A percentile compares a stretch with the other conserved stretches of the same genome.
Conservation (phyloP, 2,888 invertebrate genomes). For the Tachina grossa region DNA sequence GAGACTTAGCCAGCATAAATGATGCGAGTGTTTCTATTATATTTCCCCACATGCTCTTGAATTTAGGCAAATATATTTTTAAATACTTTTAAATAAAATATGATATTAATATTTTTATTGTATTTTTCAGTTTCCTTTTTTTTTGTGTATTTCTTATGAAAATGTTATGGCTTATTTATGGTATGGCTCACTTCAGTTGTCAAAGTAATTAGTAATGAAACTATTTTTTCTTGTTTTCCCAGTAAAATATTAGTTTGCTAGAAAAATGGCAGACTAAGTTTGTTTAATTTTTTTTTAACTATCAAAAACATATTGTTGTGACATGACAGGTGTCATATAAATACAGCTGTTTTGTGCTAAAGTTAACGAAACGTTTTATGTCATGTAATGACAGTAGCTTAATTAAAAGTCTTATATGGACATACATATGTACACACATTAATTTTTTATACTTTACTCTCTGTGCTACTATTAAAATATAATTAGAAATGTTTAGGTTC, state of each 20-base stretch:
- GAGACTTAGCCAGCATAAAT: background rate
- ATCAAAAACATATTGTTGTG: slow-evolving; percentile 14
- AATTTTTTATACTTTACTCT: too few species aligned
- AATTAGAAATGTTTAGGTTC: background rate
- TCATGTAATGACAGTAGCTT: slow-evolving; percentile 4
- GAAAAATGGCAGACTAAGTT: background rate
- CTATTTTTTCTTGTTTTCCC: background rate
- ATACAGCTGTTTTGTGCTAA: slow-evolving; percentile 29
- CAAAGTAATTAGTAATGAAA: slow-evolving; percentile 39
- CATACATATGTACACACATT: too few species aligned
- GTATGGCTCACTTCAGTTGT: slow-evolving; percentile 45
- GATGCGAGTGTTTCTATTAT: background rate
- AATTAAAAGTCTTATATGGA: background rate
- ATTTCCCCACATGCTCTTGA: background rate
- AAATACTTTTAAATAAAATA: background rate
- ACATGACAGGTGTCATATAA: slow-evolving; percentile 60
- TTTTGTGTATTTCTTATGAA: background rate
- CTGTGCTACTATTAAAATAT: background rate
- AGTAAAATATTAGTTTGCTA: background rate
- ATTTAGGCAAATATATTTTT: background rate
- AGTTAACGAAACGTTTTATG: slow-evolving; percentile 6
- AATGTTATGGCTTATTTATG: background rate
- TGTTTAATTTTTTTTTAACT: background rate
- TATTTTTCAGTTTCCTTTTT: background rate
- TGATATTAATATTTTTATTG: background rate